Conservation (phyloP, 2,797 vertebrate species). For the Meriones psammophilus region DNA sequence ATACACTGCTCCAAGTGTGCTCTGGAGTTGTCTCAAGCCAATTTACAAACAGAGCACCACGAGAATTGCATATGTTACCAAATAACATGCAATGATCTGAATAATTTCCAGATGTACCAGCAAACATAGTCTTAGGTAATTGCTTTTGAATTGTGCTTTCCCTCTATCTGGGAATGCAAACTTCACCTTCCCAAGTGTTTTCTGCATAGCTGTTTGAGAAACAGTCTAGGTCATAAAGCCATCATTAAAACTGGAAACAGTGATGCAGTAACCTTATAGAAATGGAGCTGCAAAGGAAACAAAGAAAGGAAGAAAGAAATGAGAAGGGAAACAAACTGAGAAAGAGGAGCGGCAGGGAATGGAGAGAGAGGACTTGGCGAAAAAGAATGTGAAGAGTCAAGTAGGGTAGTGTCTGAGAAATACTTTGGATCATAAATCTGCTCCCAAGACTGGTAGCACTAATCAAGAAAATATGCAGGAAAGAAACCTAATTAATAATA, state of each 20-base stretch:
- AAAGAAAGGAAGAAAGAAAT: fast-evolving
- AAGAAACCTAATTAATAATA: background rate
- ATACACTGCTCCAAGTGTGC: background rate
- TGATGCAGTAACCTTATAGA: background rate
- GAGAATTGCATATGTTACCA: background rate
- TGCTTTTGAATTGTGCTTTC: background rate
- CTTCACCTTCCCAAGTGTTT: background rate
- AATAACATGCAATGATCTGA: background rate
- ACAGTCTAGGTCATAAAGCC: background rate
- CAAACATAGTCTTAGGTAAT: background rate
- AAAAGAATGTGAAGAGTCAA: background rate
- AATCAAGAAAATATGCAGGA: background rate
- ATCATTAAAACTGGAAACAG: background rate
- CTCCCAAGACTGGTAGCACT: background rate
- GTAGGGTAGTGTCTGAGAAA: background rate
- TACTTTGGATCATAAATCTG: background rate
- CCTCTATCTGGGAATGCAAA: background rate
- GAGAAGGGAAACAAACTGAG: fast-evolving
- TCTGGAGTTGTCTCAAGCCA: constrained; percentile 43
- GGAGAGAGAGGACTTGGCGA: too few relatives aligned
- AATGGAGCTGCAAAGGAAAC: background rate
- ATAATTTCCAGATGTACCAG: constrained; percentile 2
- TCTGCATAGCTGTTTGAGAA: background rate
- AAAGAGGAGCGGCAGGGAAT: background rate
- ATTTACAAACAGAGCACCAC: background rate